Evolutionary conservation across 2,888 invertebrate species (phyloP).

Genomic region (Platycheirus rosarum): DNA sequence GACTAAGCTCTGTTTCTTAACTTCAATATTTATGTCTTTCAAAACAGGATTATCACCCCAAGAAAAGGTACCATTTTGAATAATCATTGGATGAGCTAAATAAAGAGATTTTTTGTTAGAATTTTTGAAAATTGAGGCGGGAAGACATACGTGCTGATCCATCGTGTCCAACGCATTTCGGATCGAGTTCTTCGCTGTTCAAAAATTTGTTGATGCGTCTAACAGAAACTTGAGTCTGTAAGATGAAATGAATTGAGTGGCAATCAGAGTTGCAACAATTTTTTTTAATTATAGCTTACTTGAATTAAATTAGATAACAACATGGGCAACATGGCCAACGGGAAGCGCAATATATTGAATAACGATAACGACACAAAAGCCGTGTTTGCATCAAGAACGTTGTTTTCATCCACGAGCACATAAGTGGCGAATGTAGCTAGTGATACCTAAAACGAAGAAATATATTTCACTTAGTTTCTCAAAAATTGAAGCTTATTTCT

Average conservation of each 20-base stretch:
- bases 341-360: conserved; percentile 98
- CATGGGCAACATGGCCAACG: conserved; percentile 97
- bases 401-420: conserved; percentile 91
- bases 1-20: conserved; percentile 88
- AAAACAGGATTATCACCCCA: conserved; percentile 90
- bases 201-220: conserved; percentile 95
- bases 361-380: conserved; percentile 96
- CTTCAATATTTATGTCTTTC: conserved; percentile 89
- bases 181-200: conserved; percentile 94
- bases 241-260: no score
- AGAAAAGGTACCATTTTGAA: conserved; percentile 93
- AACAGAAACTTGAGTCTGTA: conserved; percentile 93
- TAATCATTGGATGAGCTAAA: conserved; percentile 89
- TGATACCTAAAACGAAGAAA: conserved; percentile 86
- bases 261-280: no score
- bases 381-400: conserved; percentile 94
- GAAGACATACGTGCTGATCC: conserved; percentile 86
- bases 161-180: conserved; percentile 89
- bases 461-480: not conserved
- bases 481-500: conserved; percentile 79
- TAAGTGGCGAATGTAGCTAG: conserved; percentile 95
- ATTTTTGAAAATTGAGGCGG: not conserved
- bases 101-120: conserved; percentile 41
- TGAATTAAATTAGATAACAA: conserved; percentile 95
- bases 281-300: conserved; percentile 85